Base-by-base conservation (phyloP, 2,888 invertebrate genomes). In the Prionchulus punctatus region DNA sequence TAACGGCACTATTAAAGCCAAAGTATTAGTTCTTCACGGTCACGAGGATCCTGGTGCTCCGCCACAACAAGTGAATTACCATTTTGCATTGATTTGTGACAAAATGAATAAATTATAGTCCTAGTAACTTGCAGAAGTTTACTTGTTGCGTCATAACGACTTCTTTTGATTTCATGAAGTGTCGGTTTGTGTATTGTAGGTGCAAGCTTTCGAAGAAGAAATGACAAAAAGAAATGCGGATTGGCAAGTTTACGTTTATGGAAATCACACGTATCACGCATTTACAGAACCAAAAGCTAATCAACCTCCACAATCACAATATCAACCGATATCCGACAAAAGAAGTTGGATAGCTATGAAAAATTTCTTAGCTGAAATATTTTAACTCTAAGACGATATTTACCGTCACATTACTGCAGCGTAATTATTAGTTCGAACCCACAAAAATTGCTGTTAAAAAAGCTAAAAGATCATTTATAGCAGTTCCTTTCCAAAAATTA, bases 31-130 rank as follows among this genome's bases (percentile, higher is more conserved):
- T n/a, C 18, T 48, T 7, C 54, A 54, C 27, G 54, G 54, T 28
- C 27, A 27, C 25, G 54, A 54, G 18, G 54, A 54, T 36, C 53
- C 30, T n/a, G n/a, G n/a, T n/a, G n/a, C n/a, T n/a, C n/a, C n/a
- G n/a, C n/a, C n/a, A n/a, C n/a, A n/a, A n/a, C n/a, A n/a, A n/a
- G n/a, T n/a, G n/a, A n/a, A n/a, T n/a, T n/a, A n/a, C n/a, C n/a
- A n/a, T n/a, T n/a, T n/a, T n/a, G n/a, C n/a, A n/a, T n/a, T n/a
- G n/a, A n/a, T n/a, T n/a, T n/a, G n/a, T n/a, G n/a, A n/a, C n/a
- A n/a, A n/a, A n/a, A n/a, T n/a, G n/a, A n/a, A n/a, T n/a, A n/a
- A n/a, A n/a, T n/a, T n/a, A n/a, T n/a, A n/a, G n/a, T n/a, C n/a
- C n/a, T n/a, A n/a, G n/a, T n/a, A n/a, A n/a, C n/a, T n/a, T n/a